phyloP scores from a whole-genome alignment of 2,888 invertebrate species.

The Sinopyrophorus schimmeli region DNA sequence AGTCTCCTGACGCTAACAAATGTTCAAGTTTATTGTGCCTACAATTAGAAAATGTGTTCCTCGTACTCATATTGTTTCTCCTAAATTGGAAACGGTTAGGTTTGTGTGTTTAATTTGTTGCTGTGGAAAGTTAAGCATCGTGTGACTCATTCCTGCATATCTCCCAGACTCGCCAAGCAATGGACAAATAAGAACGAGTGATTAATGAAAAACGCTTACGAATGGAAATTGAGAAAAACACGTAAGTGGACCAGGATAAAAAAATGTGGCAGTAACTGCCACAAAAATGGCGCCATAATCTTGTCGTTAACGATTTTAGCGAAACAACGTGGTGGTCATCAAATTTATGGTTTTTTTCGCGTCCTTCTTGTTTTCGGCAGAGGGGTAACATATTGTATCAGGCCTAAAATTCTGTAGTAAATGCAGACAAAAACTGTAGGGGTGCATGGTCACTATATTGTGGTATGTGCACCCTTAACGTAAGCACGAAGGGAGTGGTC shows the following conservation, averaged over 20 bases:
- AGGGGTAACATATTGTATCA: constrained; percentile 33
- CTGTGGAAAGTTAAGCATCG: no score
- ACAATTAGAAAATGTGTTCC: not conserved
- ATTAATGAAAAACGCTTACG: no score
- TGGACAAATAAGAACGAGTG: no score
- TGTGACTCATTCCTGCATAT: no score
- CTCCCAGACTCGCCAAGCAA: no score
- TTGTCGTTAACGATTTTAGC: constrained; percentile 45
- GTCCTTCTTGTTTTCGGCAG: constrained; percentile 37
- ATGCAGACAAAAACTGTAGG: constrained; percentile 8
- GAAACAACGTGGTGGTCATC: constrained; percentile 41
- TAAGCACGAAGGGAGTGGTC: constrained; percentile 42
- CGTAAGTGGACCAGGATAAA: no score
- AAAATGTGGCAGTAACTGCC: constrained; percentile 42
- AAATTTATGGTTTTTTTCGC: constrained; percentile 45
- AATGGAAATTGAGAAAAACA: no score
- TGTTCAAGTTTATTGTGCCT: not conserved
- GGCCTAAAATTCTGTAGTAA: constrained; percentile 20
- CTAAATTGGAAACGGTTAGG: no score
- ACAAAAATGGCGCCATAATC: constrained; percentile 44
- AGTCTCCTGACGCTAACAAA: constrained; percentile 1
- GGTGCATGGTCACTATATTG: constrained; percentile 34
- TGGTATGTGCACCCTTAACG: constrained; percentile 43
- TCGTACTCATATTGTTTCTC: no score
- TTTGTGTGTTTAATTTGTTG: no score